Evolutionary conservation across 1,140 invertebrate species (phyloP).

Genomic region (Forficula auricularia): DNA sequence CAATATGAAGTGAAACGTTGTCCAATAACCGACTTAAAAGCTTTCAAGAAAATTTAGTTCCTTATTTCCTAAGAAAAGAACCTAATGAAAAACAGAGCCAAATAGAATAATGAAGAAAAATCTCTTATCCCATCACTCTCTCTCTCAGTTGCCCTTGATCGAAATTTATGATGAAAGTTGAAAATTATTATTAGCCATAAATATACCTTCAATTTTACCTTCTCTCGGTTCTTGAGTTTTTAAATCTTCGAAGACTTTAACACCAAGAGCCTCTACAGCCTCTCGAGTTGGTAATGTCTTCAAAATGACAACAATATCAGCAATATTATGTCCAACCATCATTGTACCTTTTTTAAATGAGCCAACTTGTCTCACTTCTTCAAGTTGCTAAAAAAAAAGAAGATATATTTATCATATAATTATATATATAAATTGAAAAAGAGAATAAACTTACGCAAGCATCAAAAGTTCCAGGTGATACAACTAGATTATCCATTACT

Average conservation of each 20-base stretch:
- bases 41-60: too few relatives aligned
- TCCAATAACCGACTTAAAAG: too few relatives aligned
- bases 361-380: conserved; percentile 88
- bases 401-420: not conserved
- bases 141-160: too few relatives aligned
- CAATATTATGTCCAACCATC: conserved; percentile 84
- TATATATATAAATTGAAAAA: too few relatives aligned
- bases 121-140: not conserved
- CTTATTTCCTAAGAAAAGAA: too few relatives aligned
- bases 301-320: conserved; percentile 94
- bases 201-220: conserved; percentile 25
- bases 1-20: too few relatives aligned
- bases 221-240: conserved; percentile 36
- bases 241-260: conserved; percentile 72
- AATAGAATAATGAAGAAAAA: not conserved
- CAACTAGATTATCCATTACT: conserved; percentile 81
- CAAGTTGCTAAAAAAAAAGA: conserved; percentile 60
- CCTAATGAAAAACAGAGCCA: not conserved
- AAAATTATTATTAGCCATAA: not conserved
- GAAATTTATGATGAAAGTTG: too few relatives aligned
- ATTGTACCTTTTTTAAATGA: conserved; percentile 98
- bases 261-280: conserved; percentile 76
- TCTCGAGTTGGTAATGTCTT: conserved; percentile 94
- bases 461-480: conserved; percentile 82
- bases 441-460: conserved; percentile 72